Evolutionary conservation across 2,113 vertebrate genomes (phyloP), one percentile per base, ranked within the genome.

Genomic region (Daboia siamensis): DNA sequence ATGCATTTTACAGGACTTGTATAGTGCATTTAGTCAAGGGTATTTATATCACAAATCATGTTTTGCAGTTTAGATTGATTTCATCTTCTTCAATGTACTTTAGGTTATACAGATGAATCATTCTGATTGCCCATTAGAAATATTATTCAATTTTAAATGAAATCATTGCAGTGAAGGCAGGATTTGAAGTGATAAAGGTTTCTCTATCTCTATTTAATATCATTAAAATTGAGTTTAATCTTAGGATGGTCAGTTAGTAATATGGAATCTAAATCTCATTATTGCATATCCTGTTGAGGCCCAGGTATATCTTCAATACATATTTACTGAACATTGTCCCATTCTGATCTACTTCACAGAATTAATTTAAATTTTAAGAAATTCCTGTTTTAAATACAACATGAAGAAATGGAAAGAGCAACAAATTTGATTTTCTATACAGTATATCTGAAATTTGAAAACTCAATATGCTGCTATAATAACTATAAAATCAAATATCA

Each of bases 31-130:
- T 93, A 87, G 61, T 88, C 20, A 89, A 88, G 86, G 87, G 21
- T 44, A 48, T 0, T 1, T 15, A 29, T 0, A 2, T 89, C 94
- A 87, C 0, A 10, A 54, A 59, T 55, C 51, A 90, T 0, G 0
- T 90, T 89, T 8, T 59, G 54, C 0, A 61, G 10, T 57, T 92
- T 13, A 44, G 44, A 85, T 94, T 93, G 54, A 91, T 93, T 94
- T 94, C 94, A 6, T 46, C 88, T 44, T 48, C 93, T 97, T 94
- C 93, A 59, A 21, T 39, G 94, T 74, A 17, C 12, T 93, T 93
- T 69, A 6, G 56, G 2, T 2, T 91, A 51, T 80, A 84, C 1
- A 93, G 54, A 93, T 23, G 54, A 89, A 95, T 95, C 56, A 91
- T 7, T 1, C 26, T 61, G 84, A 54, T 90, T 93, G 26, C 10